Conservation (phyloP, 1,140 invertebrate species). For the Pollicipes pollicipes region DNA sequence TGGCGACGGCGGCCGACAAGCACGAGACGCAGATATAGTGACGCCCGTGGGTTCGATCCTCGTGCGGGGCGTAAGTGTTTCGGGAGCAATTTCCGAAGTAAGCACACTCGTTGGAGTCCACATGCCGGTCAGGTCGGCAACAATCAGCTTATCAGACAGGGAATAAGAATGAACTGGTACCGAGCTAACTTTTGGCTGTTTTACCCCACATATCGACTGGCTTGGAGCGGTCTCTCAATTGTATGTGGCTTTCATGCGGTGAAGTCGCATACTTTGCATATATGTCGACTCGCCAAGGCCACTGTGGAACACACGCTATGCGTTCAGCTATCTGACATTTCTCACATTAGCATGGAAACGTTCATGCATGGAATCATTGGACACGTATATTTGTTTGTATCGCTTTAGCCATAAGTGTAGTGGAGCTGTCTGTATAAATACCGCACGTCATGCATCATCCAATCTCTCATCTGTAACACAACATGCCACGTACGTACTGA, state of each 20-base stretch:
- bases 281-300: background rate
- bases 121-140: too few species aligned
- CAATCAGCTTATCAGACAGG: background rate
- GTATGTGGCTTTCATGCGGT: background rate
- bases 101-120: background rate
- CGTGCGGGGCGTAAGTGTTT: background rate
- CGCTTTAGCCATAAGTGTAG: too few species aligned
- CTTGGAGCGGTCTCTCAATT: background rate
- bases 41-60: background rate
- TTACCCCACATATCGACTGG: background rate
- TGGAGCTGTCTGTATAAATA: too few species aligned
- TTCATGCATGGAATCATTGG: background rate
- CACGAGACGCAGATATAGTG: background rate
- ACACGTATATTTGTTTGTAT: background rate
- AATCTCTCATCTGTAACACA: too few species aligned
- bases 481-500: too few species aligned
- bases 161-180: background rate
- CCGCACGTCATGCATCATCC: too few species aligned
- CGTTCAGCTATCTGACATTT: background rate
- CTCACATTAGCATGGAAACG: background rate
- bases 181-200: background rate
- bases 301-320: background rate
- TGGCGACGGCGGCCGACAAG: background rate
- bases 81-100: background rate
- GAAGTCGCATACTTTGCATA: too few species aligned